Base-by-base conservation (phyloP, 2,113 vertebrate genomes). In the Hassar affinis region DNA sequence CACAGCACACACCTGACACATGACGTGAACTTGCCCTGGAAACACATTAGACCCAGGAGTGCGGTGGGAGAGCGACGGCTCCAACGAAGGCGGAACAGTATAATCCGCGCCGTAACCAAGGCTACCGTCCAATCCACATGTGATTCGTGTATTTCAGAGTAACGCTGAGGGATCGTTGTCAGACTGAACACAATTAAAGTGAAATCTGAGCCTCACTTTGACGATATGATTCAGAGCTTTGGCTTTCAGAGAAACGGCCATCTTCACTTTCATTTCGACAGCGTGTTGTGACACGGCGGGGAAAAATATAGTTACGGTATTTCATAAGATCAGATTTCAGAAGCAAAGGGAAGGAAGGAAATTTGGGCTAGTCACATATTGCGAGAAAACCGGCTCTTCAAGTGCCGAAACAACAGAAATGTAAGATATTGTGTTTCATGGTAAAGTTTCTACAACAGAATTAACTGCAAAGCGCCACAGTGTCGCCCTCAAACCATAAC, bases 121-220 rank as follows among this genome's bases (percentile, higher is more conserved):
- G 49, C 33, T 27, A 45, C 56, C 52, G 57, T 56, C 82, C 45
- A 88, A 89, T 90, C 88, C 87, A 78, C 25, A 51, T 76, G 57
- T 9, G 79, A 57, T 83, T 66, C 80, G 51, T 22, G 71, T 80
- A 54, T 12, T n/a, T n/a, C n/a, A n/a, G n/a, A n/a, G n/a, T n/a
- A n/a, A n/a, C n/a, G n/a, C n/a, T n/a, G n/a, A n/a, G n/a, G n/a
- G n/a, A n/a, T n/a, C n/a, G n/a, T n/a, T n/a, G n/a, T 47, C 38
- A 76, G 56, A 49, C 30, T 84, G 59, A 71, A 86, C 30, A 82
- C 64, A 61, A 45, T 35, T 76, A 4, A 12, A 0, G 17, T 54
- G 27, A 76, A 76, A 76, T 11, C 49, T 20, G 74, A 76, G 18
- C 27, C 17, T 18, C 15, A 2, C 49, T 54, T 11, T 52, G 51